These are phyloP conservation scores for Latheticus oryzae DNA, from an alignment of 2,888 invertebrate genomes.

Conservation along the genomic window DNA sequence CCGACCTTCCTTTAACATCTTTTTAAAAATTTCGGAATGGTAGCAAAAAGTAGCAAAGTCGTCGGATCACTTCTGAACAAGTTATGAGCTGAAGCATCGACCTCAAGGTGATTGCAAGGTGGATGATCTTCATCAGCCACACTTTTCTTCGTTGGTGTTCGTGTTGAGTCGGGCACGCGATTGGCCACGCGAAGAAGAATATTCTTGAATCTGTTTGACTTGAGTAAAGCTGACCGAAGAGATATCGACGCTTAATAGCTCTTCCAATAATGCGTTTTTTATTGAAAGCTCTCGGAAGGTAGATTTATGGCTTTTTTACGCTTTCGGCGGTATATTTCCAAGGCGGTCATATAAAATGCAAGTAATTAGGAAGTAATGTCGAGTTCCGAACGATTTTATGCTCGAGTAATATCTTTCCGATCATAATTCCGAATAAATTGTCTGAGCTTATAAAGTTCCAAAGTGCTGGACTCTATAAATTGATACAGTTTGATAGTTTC, in stretches of 20 bases:
- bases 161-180: conserved; percentile 35
- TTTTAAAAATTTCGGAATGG: neutral
- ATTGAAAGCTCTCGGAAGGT: conserved; percentile 34
- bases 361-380: conserved; percentile 38
- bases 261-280: conserved; percentile 37
- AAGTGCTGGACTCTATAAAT: conserved; percentile 11
- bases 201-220: conserved; percentile 30
- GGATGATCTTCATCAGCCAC: conserved; percentile 35
- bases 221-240: conserved; percentile 21
- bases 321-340: conserved; percentile 20
- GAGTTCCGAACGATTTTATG: conserved; percentile 33
- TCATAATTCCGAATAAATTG: conserved; percentile 36
- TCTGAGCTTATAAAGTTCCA: conserved; percentile 14
- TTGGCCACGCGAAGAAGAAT: conserved; percentile 36
- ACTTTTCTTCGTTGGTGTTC: conserved; percentile 26
- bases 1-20: too few relatives aligned
- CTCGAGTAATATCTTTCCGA: conserved; percentile 26
- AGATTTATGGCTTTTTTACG: conserved; percentile 36
- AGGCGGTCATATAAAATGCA: conserved; percentile 35
- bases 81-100: conserved; percentile 34
- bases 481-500: conserved; percentile 17
- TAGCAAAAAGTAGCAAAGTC: conserved; percentile 14
- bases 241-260: conserved; percentile 31
- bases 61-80: conserved; percentile 28
- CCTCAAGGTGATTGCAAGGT: conserved; percentile 36